Evolutionary conservation across 2,113 vertebrate genomes (phyloP), one percentile per base, ranked within the genome.

Genomic region (Dissostichus mawsoni): DNA sequence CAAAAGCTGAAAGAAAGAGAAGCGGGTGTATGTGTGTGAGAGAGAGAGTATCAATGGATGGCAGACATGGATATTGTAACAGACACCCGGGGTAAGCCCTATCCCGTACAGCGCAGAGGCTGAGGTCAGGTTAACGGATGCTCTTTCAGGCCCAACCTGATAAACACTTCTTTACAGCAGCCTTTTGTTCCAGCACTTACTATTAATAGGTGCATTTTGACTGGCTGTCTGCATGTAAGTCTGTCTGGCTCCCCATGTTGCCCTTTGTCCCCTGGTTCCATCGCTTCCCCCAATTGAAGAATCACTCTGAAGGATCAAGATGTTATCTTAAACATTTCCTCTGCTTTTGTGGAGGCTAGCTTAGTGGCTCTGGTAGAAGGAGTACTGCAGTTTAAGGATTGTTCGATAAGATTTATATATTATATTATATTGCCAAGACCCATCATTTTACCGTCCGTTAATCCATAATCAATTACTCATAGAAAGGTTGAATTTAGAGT

Each of bases 31-130:
- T 44, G 75, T 64, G 65, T 65, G n/a, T 29, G 29, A 53, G 62
- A 47, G 58, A 20, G 58, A 67, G 69, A 83, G 71, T 84, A 69
- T 88, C 78, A 83, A 25, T 84, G 87, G 84, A 72, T 82, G 55
- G 56, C 82, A 88, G 89, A 76, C 84, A 88, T 89, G 56, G 90
- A 92, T 92, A 89, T 87, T 75, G 91, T 92, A 92, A 93, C 69
- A n/a, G 76, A 89, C 81, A 88, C 92, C 87, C 50, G 64, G 56
- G 65, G 68, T 61, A 80, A 81, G 81, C 76, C 55, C 51, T 29
- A 56, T 82, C 79, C 68, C 66, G 62, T 80, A 61, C 61, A 3
- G 62, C 2, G 53, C 48, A 67, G 51, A 56, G 79, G 70, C 48
- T 69, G 55, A 80, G 87, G 81, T 89, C 80, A 81, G 81, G 78